Evolutionary conservation across 2,797 vertebrate species (phyloP).

Genomic region (Hozukius guyotensis): DNA sequence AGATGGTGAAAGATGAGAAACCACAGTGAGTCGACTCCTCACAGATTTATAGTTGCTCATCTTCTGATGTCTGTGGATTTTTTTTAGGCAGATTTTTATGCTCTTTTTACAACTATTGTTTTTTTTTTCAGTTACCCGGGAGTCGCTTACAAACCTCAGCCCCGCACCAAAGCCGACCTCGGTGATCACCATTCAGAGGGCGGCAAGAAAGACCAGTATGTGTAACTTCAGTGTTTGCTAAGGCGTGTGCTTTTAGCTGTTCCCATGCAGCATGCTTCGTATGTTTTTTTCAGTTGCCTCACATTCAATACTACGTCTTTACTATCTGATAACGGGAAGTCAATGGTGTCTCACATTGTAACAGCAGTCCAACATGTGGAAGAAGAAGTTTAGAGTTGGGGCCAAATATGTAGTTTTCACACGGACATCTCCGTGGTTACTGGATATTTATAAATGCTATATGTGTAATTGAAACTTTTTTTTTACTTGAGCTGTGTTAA

Average conservation of each 20-base stretch:
- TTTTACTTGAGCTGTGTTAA: constrained; percentile 23
- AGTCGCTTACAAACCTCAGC: constrained; percentile 72
- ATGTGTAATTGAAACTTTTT: constrained; percentile 13
- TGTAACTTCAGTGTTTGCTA: constrained; percentile 38
- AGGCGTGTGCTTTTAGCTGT: neutral
- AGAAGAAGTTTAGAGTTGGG: neutral
- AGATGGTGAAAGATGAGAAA: constrained; percentile 83
- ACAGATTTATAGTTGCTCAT: neutral
- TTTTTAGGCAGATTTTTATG: neutral
- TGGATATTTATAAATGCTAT: constrained; percentile 17
- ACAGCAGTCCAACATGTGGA: neutral
- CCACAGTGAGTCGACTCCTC: constrained; percentile 76
- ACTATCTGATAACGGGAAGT: neutral
- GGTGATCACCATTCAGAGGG: constrained; percentile 40
- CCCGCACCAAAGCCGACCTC: constrained; percentile 15
- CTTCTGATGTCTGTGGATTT: neutral
- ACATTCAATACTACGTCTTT: neutral
- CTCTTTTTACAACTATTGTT: neutral
- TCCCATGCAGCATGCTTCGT: neutral
- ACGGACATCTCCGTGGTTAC: constrained; percentile 3
- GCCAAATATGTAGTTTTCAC: constrained; percentile 6
- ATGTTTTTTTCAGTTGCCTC: neutral
- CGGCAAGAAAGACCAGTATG: constrained; percentile 37
- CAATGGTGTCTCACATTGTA: neutral
- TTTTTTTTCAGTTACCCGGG: constrained; percentile 62